Evolutionary conservation across 2,888 invertebrate genomes (phyloP).

Genomic region (Herminia tarsipennalis): DNA sequence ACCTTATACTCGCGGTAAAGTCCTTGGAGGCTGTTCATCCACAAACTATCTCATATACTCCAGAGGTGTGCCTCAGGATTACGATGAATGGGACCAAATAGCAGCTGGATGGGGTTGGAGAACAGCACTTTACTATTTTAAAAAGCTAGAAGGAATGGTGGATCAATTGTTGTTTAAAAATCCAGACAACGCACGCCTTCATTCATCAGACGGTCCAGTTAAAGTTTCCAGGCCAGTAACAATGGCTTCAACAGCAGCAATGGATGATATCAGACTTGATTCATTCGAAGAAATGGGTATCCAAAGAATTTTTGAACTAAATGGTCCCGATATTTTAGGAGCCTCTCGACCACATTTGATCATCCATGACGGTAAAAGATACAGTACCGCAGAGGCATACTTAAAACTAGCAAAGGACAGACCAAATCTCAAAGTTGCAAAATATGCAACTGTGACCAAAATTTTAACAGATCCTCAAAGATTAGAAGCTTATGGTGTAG

Average conservation of each 20-base stretch:
- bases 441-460: slow-evolving; percentile 62
- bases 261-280: slow-evolving; percentile 52
- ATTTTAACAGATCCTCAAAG: slow-evolving; percentile 60
- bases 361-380: slow-evolving; percentile 64
- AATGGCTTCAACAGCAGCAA: slow-evolving; percentile 41
- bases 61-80: slow-evolving; percentile 60
- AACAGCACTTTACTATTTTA: slow-evolving; percentile 56
- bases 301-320: slow-evolving; percentile 52
- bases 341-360: slow-evolving; percentile 56
- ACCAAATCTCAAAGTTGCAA: slow-evolving; percentile 64
- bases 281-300: slow-evolving; percentile 60
- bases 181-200: slow-evolving; percentile 48
- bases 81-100: slow-evolving; percentile 53
- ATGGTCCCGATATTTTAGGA: slow-evolving; percentile 53
- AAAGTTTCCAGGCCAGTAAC: slow-evolving; percentile 50
- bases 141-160: slow-evolving; percentile 62
- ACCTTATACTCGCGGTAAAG: slow-evolving; percentile 54
- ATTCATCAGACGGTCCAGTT: slow-evolving; percentile 60
- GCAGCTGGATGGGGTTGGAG: slow-evolving; percentile 65
- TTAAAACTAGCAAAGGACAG: slow-evolving; percentile 54
- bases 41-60: slow-evolving; percentile 59
- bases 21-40: slow-evolving; percentile 62
- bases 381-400: slow-evolving; percentile 72
- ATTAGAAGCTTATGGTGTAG: slow-evolving; percentile 59
- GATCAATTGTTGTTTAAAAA: slow-evolving; percentile 50